Conservation (phyloP, 2,888 invertebrate genomes). For the Didymodactylos carnosus region DNA sequence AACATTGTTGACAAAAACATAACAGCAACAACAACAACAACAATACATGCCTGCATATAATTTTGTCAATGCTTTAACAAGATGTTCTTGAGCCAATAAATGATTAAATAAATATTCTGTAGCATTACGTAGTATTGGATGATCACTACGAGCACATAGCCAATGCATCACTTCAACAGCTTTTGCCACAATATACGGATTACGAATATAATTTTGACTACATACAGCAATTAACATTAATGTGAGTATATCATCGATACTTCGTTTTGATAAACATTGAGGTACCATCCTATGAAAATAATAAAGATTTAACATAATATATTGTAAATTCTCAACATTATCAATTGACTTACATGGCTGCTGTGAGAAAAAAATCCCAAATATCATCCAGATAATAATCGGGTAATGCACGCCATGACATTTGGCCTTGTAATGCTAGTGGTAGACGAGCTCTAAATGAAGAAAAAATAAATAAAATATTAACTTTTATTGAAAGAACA, state of each 20-base stretch:
- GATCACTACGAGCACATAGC: conserved; percentile 23
- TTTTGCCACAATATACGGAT: conserved; percentile 89
- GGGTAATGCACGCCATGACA: not conserved
- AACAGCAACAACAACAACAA: not conserved
- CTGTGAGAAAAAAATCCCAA: not conserved
- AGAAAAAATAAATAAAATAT: not conserved
- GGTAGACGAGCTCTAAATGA: not conserved
- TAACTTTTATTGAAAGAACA: not conserved
- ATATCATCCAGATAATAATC: not conserved
- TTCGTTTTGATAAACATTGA: conserved; percentile 46
- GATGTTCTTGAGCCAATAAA: conserved; percentile 54
- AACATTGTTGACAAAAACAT: not conserved
- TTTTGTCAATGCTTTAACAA: conserved; percentile 79
- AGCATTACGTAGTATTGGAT: not conserved
- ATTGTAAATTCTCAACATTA: not conserved
- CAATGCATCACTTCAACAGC: conserved; percentile 59
- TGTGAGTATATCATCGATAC: conserved; percentile 1
- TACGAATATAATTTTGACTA: conserved; percentile 71
- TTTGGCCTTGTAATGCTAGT: not conserved
- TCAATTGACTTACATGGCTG: not conserved
- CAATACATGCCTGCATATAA: conserved; percentile 64
- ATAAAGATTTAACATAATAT: too few species aligned
- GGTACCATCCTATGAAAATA: conserved; percentile 48
- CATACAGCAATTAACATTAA: conserved; percentile 48
- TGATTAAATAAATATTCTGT: conserved; percentile 54